Conservation (phyloP, 2,113 vertebrate species). For the Anguilla japonica region DNA sequence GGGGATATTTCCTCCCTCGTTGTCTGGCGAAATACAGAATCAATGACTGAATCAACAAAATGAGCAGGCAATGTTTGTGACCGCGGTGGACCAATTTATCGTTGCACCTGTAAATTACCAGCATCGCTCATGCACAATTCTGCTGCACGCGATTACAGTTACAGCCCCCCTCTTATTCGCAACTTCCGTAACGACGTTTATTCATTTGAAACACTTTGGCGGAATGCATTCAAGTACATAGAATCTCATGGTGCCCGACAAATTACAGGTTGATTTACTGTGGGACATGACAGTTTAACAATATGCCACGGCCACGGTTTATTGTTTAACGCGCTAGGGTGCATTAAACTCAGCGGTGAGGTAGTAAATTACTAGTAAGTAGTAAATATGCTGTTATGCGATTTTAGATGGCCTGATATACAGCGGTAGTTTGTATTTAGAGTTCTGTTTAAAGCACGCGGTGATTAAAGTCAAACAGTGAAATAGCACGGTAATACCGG, state of each 20-base stretch:
- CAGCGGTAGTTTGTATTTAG: not conserved
- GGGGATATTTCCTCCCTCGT: not conserved
- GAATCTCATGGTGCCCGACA: not conserved
- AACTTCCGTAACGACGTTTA: not conserved
- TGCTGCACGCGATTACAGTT: not conserved
- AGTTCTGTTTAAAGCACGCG: slow-evolving; percentile 1
- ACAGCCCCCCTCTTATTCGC: not conserved
- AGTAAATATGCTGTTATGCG: slow-evolving; percentile 1
- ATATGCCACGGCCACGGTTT: slow-evolving; percentile 4
- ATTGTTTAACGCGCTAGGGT: slow-evolving; percentile 20
- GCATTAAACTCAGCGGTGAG: slow-evolving; percentile 1
- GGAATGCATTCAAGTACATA: slow-evolving; percentile 10
- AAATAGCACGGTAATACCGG: not conserved
- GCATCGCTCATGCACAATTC: not conserved
- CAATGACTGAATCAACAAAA: not conserved
- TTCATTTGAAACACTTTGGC: not conserved
- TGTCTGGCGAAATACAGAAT: not conserved
- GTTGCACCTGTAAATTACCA: not conserved
- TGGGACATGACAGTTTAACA: slow-evolving; percentile 8
- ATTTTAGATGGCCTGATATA: not conserved
- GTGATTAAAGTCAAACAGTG: not conserved
- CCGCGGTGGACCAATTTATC: not conserved
- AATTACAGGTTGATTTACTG: slow-evolving; percentile 24
- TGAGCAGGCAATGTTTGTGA: not conserved
- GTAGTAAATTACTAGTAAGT: slow-evolving; percentile 9